Conservation (phyloP, 2,797 vertebrate genomes). For the Ficedula albicollis region DNA sequence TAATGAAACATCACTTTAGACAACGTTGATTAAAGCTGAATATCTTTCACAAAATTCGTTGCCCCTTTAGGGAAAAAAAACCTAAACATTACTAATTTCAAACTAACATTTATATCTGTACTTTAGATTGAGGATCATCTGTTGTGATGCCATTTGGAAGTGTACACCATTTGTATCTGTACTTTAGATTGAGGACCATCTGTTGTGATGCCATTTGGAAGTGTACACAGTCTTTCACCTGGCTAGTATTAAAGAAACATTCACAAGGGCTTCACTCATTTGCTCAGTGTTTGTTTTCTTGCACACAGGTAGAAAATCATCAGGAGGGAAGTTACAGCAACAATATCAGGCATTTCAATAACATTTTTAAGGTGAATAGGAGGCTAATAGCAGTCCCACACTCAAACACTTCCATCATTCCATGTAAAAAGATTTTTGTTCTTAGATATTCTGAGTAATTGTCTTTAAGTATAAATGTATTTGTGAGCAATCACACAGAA, state of each 20-base stretch:
- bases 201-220: not conserved
- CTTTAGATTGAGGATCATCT: not conserved
- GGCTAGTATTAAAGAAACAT: not conserved
- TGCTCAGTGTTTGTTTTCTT: not conserved
- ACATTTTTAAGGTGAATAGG: not conserved
- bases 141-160: not conserved
- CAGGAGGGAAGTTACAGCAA: not conserved
- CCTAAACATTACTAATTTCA: not conserved
- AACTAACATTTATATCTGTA: not conserved
- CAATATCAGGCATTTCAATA: not conserved
- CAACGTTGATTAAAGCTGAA: not conserved
- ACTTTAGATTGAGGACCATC: not conserved
- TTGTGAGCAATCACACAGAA: not conserved
- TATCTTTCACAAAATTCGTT: not conserved
- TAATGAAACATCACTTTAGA: not conserved
- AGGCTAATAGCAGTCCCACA: not conserved
- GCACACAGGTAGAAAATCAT: not conserved
- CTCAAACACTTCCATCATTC: not conserved
- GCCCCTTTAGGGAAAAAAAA: rapidly evolving
- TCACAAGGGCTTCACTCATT: not conserved
- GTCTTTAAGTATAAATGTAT: not conserved
- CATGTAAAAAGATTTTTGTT: not conserved
- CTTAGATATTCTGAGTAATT: not conserved
- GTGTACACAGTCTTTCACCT: not conserved
- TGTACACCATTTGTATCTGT: not conserved